Base-by-base conservation (phyloP, 2,113 vertebrate genomes). In the Alosa alosa region DNA sequence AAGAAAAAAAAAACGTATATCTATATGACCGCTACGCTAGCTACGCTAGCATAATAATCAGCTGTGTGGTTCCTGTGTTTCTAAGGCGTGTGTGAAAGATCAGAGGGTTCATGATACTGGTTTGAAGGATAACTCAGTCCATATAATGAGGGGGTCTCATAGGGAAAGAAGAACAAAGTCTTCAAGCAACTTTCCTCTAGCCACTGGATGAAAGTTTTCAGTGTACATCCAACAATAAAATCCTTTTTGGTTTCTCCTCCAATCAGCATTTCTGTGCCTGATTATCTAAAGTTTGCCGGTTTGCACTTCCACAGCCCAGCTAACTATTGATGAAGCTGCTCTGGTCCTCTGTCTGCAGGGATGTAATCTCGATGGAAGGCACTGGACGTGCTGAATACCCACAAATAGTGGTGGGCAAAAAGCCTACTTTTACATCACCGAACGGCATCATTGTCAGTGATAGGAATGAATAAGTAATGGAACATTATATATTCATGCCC, bases 151-250 rank as follows among this genome's bases (percentile, higher is more conserved):
- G 25, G 68, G 25, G 13, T 39, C 31, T 78, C 72, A 78, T 15
- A 78, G 31, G 72, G 72, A 36, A 15, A 60, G 2, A n/a, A 25
- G 25, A 36, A 36, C 36, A 78, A 78, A 36, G 25, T 39, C 72
- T 78, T 39, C 4, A 17, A 78, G 13, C 72, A 78, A 36, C 25
- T 41, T 78, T 78, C 39, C 31, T 39, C 11, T 15, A 78, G 39
- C 3, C 25, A 78, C 72, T 78, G 36, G 10, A 13, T 36, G 72
- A 78, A 78, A 78, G 72, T 36, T 78, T 36, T 39, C 72, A 41
- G 25, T 78, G 72, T 78, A 41, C 72, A 78, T 78, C 31, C 31
- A 78, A 78, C 31, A 78, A 36, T 39, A 39, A 75, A 75, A 75
- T 5, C 68, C 11, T 75, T 75, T 75, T 78, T 78, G 31, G 11